Conservation (phyloP, 1,140 invertebrate species). For the Pseudoatta argentina region DNA sequence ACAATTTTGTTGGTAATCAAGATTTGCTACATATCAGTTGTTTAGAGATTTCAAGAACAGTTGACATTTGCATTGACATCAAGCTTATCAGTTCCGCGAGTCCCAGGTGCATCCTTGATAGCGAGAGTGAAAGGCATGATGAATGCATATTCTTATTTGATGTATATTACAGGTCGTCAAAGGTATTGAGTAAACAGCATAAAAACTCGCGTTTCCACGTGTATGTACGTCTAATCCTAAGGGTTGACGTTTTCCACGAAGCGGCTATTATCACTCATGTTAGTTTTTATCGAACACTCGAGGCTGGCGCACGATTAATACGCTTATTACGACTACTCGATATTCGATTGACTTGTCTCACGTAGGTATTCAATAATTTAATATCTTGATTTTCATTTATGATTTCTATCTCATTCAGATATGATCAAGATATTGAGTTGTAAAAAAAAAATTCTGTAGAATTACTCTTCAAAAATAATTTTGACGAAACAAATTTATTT, state of each 20-base stretch:
- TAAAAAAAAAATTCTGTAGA: no score
- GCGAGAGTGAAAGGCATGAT: constrained; percentile 26
- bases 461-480: no score
- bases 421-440: neutral
- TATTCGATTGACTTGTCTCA: neutral
- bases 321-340: neutral
- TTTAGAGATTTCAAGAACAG: constrained; percentile 32
- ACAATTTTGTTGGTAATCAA: neutral
- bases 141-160: constrained; percentile 13
- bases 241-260: constrained; percentile 30
- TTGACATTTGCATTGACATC: constrained; percentile 28
- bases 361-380: neutral
- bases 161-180: constrained; percentile 48
- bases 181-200: constrained; percentile 17
- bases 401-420: neutral
- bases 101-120: neutral
- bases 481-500: no score
- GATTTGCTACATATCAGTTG: constrained; percentile 18
- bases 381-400: neutral
- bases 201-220: constrained; percentile 1
- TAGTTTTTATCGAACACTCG: constrained; percentile 3
- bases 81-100: constrained; percentile 27
- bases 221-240: constrained; percentile 24
- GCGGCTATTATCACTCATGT: constrained; percentile 18
- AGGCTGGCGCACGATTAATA: neutral